A percentile compares a stretch with the other conserved stretches of the same genome.
phyloP scores from a whole-genome alignment of 2,113 vertebrate genomes.

The Chunga burmeisteri region DNA sequence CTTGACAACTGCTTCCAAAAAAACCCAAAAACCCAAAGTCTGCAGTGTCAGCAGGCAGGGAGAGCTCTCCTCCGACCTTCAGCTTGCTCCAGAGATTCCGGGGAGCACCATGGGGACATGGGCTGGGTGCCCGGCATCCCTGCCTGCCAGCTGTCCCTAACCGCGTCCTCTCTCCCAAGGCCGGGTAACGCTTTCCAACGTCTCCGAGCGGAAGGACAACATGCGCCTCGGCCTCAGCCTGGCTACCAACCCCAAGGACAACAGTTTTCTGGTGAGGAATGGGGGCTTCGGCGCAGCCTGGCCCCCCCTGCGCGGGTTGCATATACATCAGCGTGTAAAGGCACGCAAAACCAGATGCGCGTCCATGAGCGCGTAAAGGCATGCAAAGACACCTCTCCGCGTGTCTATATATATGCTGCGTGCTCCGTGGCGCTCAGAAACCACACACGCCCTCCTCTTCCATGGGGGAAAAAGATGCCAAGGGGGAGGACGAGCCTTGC shows the following conservation, averaged over 20 bases:
- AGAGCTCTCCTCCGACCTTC: rapidly evolving
- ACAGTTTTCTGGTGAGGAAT: constrained; percentile 92
- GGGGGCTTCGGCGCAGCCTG: rapidly evolving
- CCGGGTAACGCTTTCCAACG: constrained; percentile 95
- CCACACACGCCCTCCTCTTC: background rate
- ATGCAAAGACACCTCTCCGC: rapidly evolving
- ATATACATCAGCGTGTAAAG: rapidly evolving
- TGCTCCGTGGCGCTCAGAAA: background rate
- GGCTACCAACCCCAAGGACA: constrained; percentile 89
- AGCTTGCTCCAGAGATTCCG: rapidly evolving
- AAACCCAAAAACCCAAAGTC: background rate
- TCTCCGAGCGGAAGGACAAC: constrained; percentile 95
- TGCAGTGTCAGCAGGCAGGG: rapidly evolving
- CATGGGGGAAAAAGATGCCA: rapidly evolving
- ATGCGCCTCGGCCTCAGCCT: constrained; percentile 97
- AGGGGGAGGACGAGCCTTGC: background rate
- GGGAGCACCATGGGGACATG: rapidly evolving
- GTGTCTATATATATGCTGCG: rapidly evolving
- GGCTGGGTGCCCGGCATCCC: background rate
- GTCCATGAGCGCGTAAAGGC: too few species aligned
- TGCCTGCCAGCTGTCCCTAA: background rate
- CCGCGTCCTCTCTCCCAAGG: constrained; percentile 73
- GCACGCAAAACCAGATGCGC: background rate
- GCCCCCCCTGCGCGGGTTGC: background rate
- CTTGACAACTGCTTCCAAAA: background rate